Conservation (phyloP, 2,113 vertebrate genomes). For the Perccottus glenii region DNA sequence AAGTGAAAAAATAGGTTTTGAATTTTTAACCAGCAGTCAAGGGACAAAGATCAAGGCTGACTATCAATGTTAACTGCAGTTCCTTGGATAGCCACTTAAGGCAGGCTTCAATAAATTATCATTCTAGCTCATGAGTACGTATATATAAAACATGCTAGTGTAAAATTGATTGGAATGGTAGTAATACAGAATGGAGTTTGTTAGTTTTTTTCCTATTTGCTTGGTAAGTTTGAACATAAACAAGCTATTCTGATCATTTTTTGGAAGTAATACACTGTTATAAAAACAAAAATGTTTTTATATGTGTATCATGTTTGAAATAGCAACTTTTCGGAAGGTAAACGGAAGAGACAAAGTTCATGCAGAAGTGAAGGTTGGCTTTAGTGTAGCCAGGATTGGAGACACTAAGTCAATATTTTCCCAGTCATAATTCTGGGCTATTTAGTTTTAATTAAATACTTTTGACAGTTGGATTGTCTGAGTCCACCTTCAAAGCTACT, state of each 20-base stretch:
- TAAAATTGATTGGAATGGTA: too few species aligned
- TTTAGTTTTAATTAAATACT: neutral
- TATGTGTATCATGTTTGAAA: too few species aligned
- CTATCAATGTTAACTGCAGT: neutral
- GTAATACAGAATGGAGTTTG: neutral
- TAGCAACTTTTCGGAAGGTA: too few species aligned
- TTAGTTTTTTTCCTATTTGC: too few species aligned
- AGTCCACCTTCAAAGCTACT: conserved; percentile 1
- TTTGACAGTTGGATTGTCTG: neutral
- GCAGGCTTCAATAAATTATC: too few species aligned
- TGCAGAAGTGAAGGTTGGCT: neutral
- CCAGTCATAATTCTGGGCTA: neutral
- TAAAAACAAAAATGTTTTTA: too few species aligned
- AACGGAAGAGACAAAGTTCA: neutral
- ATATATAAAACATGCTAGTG: too few species aligned
- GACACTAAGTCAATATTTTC: neutral
- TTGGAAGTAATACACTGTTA: too few species aligned
- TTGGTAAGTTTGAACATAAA: too few species aligned
- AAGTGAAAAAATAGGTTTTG: conserved; percentile 3
- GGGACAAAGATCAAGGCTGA: neutral
- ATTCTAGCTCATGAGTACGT: too few species aligned
- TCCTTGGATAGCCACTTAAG: neutral
- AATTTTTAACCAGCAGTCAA: too few species aligned
- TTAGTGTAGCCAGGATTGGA: neutral
- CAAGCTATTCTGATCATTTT: too few species aligned